A percentile compares a stretch with the other conserved stretches of the same genome.
Evolutionary conservation across 2,113 vertebrate species (phyloP).

Genomic region (Chitala chitala): DNA sequence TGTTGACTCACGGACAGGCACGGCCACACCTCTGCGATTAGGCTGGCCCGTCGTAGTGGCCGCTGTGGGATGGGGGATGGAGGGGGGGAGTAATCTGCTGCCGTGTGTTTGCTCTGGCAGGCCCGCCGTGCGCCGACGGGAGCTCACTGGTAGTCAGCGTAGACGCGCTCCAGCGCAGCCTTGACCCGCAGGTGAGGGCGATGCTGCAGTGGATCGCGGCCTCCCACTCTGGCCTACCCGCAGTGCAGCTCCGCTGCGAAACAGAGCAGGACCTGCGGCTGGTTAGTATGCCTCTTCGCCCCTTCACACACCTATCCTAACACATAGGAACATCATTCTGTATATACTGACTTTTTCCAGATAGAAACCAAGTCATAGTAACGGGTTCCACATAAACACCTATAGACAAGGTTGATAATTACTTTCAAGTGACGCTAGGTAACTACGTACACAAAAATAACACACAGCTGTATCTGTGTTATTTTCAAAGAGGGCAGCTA

Average conservation of each 20-base stretch:
- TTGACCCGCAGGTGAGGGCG: conserved; percentile 76
- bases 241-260: conserved; percentile 66
- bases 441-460: no score
- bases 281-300: conserved; percentile 61
- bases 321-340: no score
- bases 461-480: no score
- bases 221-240: conserved; percentile 75
- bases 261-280: conserved; percentile 69
- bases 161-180: conserved; percentile 62
- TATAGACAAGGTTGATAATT: neutral
- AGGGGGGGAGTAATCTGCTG: neutral
- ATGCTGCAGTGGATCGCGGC: conserved; percentile 86
- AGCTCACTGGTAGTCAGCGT: conserved; percentile 67
- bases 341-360: no score
- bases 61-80: no score
- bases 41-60: neutral
- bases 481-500: no score
- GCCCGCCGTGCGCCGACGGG: conserved; percentile 54
- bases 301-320: neutral
- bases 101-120: conserved; percentile 45
- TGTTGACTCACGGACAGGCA: conserved; percentile 28
- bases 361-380: no score
- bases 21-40: conserved; percentile 26
- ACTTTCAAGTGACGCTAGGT: no score
- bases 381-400: neutral